These are phyloP conservation scores for Cheirogaleus medius DNA, from an alignment of 2,113 vertebrate species.

Conservation along the genomic window DNA sequence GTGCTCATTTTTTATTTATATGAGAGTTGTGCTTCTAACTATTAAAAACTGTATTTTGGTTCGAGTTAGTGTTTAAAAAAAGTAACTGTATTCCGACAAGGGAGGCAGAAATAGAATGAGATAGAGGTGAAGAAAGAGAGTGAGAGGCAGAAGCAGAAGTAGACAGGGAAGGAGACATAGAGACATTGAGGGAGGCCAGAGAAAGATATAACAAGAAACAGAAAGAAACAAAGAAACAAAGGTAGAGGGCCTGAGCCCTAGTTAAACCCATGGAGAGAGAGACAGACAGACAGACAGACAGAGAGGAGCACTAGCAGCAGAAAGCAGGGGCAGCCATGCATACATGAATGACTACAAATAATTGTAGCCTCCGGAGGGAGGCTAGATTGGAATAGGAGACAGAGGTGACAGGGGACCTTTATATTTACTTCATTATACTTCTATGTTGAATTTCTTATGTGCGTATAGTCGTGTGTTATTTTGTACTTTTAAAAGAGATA, in stretches of 20 bases:
- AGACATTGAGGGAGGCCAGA: background rate
- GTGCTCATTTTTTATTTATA: background rate
- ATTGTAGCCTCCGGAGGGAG: background rate
- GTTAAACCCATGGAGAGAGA: background rate
- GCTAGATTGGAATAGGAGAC: background rate
- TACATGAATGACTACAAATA: background rate
- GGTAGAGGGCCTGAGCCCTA: background rate
- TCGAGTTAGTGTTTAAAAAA: background rate
- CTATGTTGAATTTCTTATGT: background rate
- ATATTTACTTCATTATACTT: background rate
- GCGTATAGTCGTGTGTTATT: background rate
- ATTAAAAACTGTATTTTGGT: background rate
- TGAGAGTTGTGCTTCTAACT: background rate
- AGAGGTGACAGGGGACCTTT: background rate
- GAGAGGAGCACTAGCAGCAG: background rate
- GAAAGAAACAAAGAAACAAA: background rate
- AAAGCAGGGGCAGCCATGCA: background rate
- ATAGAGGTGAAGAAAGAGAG: background rate
- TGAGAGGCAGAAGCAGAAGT: background rate
- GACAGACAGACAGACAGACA: background rate
- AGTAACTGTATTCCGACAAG: background rate
- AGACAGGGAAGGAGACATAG: background rate
- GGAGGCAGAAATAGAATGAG: background rate
- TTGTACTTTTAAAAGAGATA: background rate
- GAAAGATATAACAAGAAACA: background rate